Percentiles rank a stretch among this genome's conserved stretches.
Evolutionary conservation across 2,797 vertebrate species (phyloP).

Genomic region (Mareca strepera): DNA sequence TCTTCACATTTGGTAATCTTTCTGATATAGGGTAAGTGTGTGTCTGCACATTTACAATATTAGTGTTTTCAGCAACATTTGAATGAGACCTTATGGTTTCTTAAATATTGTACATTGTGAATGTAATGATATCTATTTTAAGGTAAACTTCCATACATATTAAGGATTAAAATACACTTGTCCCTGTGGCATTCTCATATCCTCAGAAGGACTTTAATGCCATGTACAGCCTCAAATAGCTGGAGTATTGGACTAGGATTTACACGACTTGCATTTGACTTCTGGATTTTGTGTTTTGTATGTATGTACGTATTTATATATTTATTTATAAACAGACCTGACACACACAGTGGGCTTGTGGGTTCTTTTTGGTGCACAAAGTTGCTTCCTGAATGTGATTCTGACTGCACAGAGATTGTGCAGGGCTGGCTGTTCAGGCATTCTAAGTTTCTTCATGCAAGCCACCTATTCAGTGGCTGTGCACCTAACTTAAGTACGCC

Average conservation of each 20-base stretch:
- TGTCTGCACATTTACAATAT: neutral
- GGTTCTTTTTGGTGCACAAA: neutral
- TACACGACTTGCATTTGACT: neutral
- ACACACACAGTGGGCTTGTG: neutral
- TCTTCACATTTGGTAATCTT: neutral
- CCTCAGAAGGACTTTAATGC: neutral
- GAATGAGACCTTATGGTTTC: neutral
- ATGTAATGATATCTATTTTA: neutral
- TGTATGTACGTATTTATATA: neutral
- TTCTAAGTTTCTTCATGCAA: neutral
- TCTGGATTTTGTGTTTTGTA: neutral
- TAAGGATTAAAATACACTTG: neutral
- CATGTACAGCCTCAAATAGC: neutral
- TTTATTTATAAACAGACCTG: neutral
- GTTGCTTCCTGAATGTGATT: neutral
- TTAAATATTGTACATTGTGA: neutral
- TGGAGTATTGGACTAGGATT: neutral
- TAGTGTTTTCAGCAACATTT: neutral
- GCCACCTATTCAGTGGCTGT: neutral
- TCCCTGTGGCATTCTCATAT: neutral
- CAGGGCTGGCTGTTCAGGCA: neutral
- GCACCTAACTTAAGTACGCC: neutral
- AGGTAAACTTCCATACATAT: neutral
- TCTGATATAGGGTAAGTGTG: accelerated
- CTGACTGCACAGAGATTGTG: neutral